A percentile compares a stretch with the other conserved stretches of the same genome.
phyloP scores from a whole-genome alignment of 2,888 invertebrate species.

The Sminthurides aquaticus region DNA sequence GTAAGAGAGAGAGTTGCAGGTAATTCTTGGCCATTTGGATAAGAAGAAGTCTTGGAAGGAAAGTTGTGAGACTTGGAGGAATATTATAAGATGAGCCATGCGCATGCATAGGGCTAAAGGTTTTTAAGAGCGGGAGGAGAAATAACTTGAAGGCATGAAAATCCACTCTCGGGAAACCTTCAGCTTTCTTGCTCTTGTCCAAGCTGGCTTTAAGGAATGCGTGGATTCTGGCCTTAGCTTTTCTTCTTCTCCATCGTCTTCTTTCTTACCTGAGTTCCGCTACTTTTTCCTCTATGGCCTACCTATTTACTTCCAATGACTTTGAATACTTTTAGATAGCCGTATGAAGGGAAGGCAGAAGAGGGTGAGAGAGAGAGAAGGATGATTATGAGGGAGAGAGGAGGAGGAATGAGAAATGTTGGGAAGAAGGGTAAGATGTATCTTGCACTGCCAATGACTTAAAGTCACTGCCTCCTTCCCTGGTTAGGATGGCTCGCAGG shows the following conservation, averaged over 20 bases:
- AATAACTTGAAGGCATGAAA: conserved; percentile 31
- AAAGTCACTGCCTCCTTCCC: too few relatives aligned
- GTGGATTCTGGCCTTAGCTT: not conserved
- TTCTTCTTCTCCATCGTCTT: not conserved
- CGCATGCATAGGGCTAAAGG: too few relatives aligned
- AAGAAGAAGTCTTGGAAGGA: conserved; percentile 18
- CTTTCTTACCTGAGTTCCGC: conserved; percentile 2
- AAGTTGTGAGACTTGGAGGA: too few relatives aligned
- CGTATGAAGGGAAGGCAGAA: conserved; percentile 2
- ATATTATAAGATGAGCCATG: too few relatives aligned
- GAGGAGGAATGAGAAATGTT: not conserved
- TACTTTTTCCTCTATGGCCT: not conserved
- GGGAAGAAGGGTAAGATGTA: too few relatives aligned
- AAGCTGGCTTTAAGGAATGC: conserved; percentile 24
- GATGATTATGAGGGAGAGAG: not conserved
- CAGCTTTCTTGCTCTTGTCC: conserved; percentile 14
- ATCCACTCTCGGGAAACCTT: conserved; percentile 20
- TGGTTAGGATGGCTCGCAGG: too few relatives aligned
- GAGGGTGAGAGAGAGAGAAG: conserved; percentile 7
- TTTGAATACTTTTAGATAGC: not conserved
- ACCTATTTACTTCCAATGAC: not conserved
- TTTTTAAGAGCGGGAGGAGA: conserved; percentile 31
- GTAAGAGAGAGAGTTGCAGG: conserved; percentile 24
- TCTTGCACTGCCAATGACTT: too few relatives aligned
- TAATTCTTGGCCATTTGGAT: conserved; percentile 28